phyloP scores from a whole-genome alignment of 2,113 vertebrate species.

The Litocranius walleri region DNA sequence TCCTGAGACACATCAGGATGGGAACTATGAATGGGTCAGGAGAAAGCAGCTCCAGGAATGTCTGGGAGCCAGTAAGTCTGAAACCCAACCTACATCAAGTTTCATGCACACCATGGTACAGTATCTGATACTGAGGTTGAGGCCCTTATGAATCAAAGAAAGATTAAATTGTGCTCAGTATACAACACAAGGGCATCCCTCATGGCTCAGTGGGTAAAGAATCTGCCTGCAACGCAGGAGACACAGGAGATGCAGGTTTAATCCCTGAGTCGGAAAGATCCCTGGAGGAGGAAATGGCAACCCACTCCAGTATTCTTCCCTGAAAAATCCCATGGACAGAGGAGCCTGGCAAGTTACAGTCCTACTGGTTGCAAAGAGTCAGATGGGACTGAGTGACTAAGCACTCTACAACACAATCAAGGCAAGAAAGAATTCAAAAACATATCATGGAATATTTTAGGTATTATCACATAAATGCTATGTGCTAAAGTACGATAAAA shows the following conservation, averaged over 20 bases:
- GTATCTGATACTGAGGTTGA: neutral
- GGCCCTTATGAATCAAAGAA: constrained; percentile 20
- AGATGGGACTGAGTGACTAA: neutral
- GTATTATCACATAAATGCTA: neutral
- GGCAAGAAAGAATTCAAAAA: constrained; percentile 12
- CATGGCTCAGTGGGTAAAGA: neutral
- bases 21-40: neutral
- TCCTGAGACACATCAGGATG: neutral
- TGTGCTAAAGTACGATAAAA: neutral
- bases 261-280: neutral
- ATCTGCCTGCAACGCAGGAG: neutral
- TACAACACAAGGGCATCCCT: neutral
- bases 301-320: neutral
- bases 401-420: neutral
- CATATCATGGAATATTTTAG: constrained; percentile 18
- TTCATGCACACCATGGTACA: neutral
- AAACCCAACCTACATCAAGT: neutral
- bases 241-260: neutral
- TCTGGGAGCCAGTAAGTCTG: neutral
- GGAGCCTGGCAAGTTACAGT: neutral
- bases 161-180: neutral
- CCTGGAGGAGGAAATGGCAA: neutral
- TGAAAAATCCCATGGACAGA: neutral
- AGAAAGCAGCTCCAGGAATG: neutral
- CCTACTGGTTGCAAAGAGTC: neutral